Conservation (phyloP, 2,113 vertebrate genomes). For the Saccopteryx bilineata region DNA sequence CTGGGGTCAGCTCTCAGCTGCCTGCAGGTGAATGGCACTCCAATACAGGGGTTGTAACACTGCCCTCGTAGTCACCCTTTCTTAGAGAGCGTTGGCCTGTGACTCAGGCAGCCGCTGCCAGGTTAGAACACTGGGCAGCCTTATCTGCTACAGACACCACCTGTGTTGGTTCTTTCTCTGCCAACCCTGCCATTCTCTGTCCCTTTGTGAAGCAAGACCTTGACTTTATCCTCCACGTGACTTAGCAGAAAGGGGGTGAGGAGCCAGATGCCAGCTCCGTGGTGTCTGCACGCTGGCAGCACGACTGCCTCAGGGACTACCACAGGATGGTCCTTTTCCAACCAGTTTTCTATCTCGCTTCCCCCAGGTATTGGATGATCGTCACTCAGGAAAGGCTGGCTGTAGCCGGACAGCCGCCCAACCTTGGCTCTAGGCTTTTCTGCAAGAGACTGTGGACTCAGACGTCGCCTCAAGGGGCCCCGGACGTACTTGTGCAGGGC, state of each 20-base stretch:
- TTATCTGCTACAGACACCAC: background rate
- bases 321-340: background rate
- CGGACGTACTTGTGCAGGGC: slow-evolving; percentile 95
- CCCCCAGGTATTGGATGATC: background rate
- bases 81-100: background rate
- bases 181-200: background rate
- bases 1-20: background rate
- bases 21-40: background rate
- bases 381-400: background rate
- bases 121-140: background rate
- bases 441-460: background rate
- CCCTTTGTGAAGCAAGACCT: slow-evolving; percentile 41
- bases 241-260: background rate
- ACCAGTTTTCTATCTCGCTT: background rate
- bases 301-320: background rate
- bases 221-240: background rate
- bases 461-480: accelerated
- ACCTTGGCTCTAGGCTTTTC: background rate
- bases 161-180: background rate
- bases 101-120: background rate
- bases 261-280: background rate
- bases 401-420: accelerated
- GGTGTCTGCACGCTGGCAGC: background rate
- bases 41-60: background rate
- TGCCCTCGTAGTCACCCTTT: background rate